Percentiles rank a stretch among this genome's conserved stretches.
phyloP scores from a whole-genome alignment of 2,888 invertebrate species.

The Halictus quadricinctus region DNA sequence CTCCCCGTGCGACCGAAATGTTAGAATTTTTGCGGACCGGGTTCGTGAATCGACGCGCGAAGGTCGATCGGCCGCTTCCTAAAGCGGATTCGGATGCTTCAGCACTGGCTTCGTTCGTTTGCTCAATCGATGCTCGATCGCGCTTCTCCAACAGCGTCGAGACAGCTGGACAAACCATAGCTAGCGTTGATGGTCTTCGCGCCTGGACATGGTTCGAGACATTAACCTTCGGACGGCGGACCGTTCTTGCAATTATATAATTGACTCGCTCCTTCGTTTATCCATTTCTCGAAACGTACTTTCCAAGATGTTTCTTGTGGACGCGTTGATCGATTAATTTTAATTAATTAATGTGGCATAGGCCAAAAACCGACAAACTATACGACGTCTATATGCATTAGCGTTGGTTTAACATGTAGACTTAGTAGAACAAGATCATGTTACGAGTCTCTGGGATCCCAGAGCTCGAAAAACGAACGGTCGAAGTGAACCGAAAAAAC shows the following conservation, averaged over 20 bases:
- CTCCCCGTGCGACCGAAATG: slow-evolving; percentile 34
- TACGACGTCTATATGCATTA: neutral
- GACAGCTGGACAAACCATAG: too few species aligned
- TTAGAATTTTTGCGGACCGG: slow-evolving; percentile 64
- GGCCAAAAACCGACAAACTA: too few species aligned
- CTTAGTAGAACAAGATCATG: neutral
- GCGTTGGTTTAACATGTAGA: neutral
- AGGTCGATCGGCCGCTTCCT: slow-evolving; percentile 56
- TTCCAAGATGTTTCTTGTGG: too few species aligned
- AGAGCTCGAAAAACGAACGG: neutral
- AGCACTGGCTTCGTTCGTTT: neutral
- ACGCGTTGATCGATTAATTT: too few species aligned
- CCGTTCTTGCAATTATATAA: too few species aligned
- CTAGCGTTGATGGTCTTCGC: too few species aligned
- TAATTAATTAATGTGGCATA: too few species aligned
- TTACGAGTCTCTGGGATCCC: neutral
- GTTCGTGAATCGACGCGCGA: slow-evolving; percentile 42
- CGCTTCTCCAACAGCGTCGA: neutral
- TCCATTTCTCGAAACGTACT: too few species aligned
- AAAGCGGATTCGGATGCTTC: slow-evolving; percentile 27
- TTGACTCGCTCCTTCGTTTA: too few species aligned
- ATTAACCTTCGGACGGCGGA: too few species aligned
- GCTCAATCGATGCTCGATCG: neutral
- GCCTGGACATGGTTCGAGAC: too few species aligned
- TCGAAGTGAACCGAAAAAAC: neutral